These are phyloP conservation scores for Coracias cyanogaster DNA, from an alignment of 2,797 vertebrate species.

Conservation along the genomic window DNA sequence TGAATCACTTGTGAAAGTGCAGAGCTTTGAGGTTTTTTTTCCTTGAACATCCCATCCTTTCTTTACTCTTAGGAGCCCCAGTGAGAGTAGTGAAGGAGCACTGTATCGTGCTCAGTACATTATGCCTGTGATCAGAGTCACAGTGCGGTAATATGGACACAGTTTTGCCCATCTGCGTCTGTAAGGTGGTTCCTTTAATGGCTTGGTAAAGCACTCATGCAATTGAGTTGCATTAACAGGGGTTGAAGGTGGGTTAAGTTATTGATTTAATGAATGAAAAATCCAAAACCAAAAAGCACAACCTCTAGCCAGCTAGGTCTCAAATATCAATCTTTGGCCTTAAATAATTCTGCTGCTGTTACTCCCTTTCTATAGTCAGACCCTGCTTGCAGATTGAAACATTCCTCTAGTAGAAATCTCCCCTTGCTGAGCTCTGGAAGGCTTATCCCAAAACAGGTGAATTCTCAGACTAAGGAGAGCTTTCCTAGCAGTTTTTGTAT, in stretches of 20 bases:
- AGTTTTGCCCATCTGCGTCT: neutral
- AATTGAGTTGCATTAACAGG: neutral
- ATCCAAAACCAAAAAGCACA: neutral
- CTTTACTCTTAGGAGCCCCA: neutral
- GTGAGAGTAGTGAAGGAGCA: neutral
- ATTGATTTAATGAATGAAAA: constrained; percentile 27
- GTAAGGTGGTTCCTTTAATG: neutral
- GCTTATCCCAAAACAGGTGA: constrained; percentile 20
- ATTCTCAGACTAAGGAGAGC: neutral
- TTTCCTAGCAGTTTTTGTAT: constrained; percentile 17
- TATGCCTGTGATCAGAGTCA: neutral
- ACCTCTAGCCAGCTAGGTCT: neutral
- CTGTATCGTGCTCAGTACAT: neutral
- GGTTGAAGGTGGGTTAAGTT: neutral
- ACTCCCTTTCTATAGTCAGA: neutral
- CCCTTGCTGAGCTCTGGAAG: neutral
- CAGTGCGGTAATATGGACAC: neutral
- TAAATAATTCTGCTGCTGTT: constrained; percentile 30
- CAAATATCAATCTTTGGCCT: constrained; percentile 5
- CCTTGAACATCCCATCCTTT: neutral
- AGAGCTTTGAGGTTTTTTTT: neutral
- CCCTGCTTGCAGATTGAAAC: neutral
- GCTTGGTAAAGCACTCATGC: neutral
- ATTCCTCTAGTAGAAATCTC: neutral
- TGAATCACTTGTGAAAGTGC: neutral